Base-by-base conservation (phyloP, 2,888 invertebrate species). In the Petrophora chlorosata region DNA sequence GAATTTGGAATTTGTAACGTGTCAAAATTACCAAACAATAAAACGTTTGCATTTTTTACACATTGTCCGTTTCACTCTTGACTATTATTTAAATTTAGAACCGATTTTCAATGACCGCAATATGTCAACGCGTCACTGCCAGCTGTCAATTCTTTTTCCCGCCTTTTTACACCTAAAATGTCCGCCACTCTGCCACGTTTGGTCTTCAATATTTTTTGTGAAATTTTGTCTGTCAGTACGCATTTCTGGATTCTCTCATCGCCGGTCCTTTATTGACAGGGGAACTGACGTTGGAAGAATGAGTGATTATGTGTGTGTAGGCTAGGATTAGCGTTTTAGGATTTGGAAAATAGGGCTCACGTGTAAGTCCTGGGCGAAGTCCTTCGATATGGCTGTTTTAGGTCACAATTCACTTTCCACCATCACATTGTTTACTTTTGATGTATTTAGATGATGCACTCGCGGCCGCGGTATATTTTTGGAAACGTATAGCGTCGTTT, bases 41-140 rank as follows among this genome's bases (percentile, higher is more conserved):
- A 36, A 49, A 49, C 34, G 39, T 48, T 48, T 34, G 22, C 43
- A 32, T 59, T 48, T 52, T 50, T 41, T 46, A 46, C 56, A 49
- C 56, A 59, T 56, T 53, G 46, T 35, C 33, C 8, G 9, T n/a
- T 28, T 23, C 30, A 30, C 29, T 15, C 7, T 12, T 34, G 19
- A 22, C 19, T 13, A 13, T 34, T 34, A 34, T 34, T 34, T 22
- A 34, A 34, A 34, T 34, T 22, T 5, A 19, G 33, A 33, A 34
- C 34, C 22, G 12, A 34, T 17, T 32, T 34, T 34, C 12, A 35
- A 22, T 35, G 14, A 5, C 35, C 23, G 13, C 23, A 35, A 9
- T 16, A 38, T 16, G 26, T 38, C 26, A 26, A 26, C 36, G 19
- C 33, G 19, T 43, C 34, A 13, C 28, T 10, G 19, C 10, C 29